Percentiles rank a stretch among this genome's conserved stretches.
phyloP scores from a whole-genome alignment of 2,113 vertebrate genomes.

The Dipodomys stephensi region DNA sequence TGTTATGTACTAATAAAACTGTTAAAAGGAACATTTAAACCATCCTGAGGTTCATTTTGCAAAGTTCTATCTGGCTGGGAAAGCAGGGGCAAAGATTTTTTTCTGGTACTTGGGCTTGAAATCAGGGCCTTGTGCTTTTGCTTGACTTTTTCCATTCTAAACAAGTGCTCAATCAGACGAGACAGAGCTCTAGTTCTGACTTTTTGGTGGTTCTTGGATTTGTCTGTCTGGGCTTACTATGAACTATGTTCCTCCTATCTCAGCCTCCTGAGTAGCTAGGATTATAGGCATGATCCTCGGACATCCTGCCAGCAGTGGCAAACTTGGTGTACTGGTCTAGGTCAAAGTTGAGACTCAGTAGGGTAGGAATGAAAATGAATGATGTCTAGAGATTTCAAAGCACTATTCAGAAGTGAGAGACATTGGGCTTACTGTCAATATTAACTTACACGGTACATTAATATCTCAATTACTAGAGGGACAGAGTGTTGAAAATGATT shows the following conservation, averaged over 20 bases:
- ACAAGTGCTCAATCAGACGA: too few relatives aligned
- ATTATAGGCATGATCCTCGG: too few relatives aligned
- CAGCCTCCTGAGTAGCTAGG: too few relatives aligned
- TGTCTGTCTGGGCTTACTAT: too few relatives aligned
- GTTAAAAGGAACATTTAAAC: background rate
- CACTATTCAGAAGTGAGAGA: background rate
- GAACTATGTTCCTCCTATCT: too few relatives aligned
- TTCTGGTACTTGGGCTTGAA: too few relatives aligned
- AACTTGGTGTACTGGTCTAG: background rate
- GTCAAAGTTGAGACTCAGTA: background rate
- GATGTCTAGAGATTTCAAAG: background rate
- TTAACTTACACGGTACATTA: background rate
- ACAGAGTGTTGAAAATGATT: background rate
- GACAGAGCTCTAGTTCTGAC: too few relatives aligned
- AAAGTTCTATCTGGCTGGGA: background rate
- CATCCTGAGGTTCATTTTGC: background rate
- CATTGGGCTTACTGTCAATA: background rate
- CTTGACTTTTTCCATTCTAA: too few relatives aligned
- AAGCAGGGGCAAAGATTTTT: background rate
- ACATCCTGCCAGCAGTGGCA: background rate
- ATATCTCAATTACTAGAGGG: background rate
- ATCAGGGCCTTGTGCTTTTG: too few relatives aligned
- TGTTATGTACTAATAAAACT: background rate
- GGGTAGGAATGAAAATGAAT: background rate
- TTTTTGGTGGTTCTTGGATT: too few relatives aligned